Evolutionary conservation across 2,797 vertebrate species (phyloP), one percentile per base, ranked within the genome.

Genomic region (Ammospiza maritima): DNA sequence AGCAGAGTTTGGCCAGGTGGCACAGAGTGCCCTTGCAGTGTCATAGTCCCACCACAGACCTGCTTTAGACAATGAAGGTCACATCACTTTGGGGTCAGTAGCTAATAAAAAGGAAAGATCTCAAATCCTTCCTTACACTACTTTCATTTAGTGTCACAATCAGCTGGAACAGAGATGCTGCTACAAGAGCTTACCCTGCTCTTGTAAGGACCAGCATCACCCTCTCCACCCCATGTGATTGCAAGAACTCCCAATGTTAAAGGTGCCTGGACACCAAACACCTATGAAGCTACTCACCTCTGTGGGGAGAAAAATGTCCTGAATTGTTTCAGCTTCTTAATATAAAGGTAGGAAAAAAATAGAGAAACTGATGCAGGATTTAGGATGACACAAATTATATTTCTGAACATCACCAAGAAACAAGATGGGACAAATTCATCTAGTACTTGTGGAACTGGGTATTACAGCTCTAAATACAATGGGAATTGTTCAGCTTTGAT

Each of bases 301-400:
- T 62, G 18, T 21, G n/a, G 73, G n/a, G 10, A 92, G 23, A 92
- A 94, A 64, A 22, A 62, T 20, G 4, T 58, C 34, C 19, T 57
- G 9, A 90, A 60, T 45, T 76, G 40, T 82, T 95, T 88, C 60
- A 74, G 23, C 17, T 51, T 89, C 42, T 65, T 81, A 72, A 72
- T 38, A 82, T 13, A 76, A 66, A 67, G 9, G 20, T 10, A 21
- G 5, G 7, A 1, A 10, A 17, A 74, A 60, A 61, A 60, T 3
- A 81, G 10, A 75, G 42, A 96, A 81, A 90, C 73, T 15, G 76
- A 92, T 73, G 0, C 91, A 42, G 42, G 44, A 73, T 6, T 85
- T 74, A 67, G 62, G 91, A 96, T 97, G 94, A 96, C 96, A 97
- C 91, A 96, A 96, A 94, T 95, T 97, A 95, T 97, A 97, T 97